Evolutionary conservation across 2,888 invertebrate genomes (phyloP).

Genomic region (Elgonia sp.): DNA sequence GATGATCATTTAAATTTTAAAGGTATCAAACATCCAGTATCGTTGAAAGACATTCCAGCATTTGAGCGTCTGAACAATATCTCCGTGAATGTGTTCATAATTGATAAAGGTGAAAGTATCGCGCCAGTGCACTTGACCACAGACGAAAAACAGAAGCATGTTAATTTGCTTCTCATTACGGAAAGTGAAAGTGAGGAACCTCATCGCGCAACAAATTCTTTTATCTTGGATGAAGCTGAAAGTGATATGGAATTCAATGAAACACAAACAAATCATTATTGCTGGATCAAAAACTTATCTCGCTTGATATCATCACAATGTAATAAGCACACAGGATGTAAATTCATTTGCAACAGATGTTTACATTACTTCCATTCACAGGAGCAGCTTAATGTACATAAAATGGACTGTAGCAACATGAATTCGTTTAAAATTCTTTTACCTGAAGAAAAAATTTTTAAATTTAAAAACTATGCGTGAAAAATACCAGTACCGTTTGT

Average conservation of each 20-base stretch:
- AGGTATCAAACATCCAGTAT: slow-evolving; percentile 43
- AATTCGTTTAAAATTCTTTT: neutral
- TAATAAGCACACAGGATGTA: too few species aligned
- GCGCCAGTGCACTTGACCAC: slow-evolving; percentile 23
- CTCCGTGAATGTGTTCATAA: slow-evolving; percentile 49
- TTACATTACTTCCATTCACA: neutral
- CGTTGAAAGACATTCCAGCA: slow-evolving; percentile 34
- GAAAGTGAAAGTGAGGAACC: too few species aligned
- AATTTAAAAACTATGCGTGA: slow-evolving; percentile 8
- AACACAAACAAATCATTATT: slow-evolving; percentile 10
- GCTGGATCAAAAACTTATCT: slow-evolving; percentile 21
- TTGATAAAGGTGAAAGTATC: slow-evolving; percentile 3
- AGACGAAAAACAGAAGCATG: slow-evolving; percentile 32
- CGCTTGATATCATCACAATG: neutral
- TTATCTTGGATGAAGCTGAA: neutral
- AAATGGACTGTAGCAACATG: neutral
- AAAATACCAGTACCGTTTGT: slow-evolving; percentile 10
- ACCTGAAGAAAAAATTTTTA: neutral
- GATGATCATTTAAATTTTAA: slow-evolving; percentile 53
- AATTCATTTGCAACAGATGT: slow-evolving; percentile 26
- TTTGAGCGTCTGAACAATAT: slow-evolving; percentile 56
- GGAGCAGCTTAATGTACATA: neutral
- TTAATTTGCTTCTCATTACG: slow-evolving; percentile 39
- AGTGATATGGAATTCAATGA: neutral
- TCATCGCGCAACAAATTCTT: too few species aligned